Evolutionary conservation across 2,888 invertebrate species (phyloP), one percentile per base, ranked within the genome.

Genomic region (Xanthostigma xanthostigma): DNA sequence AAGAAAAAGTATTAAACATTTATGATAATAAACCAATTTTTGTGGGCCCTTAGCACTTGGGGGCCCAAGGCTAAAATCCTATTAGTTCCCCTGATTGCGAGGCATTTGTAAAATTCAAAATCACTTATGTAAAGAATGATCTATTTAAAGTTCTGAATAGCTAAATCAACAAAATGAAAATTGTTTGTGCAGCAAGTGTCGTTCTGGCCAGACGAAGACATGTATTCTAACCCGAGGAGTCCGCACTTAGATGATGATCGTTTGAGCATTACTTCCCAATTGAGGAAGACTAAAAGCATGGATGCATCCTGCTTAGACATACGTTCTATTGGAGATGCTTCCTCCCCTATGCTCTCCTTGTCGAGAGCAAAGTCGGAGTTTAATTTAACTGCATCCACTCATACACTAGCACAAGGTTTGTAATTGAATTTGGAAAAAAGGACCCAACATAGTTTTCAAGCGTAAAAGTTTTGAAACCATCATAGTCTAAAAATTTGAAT

Each of bases 331-430:
- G 76, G 73, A 41, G 78, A 79, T 49, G 72, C 76, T 48, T 76
- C 74, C 36, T 76, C 78, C 9, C 81, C 80, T 37, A 67, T 78
- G 43, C 76, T 79, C 57, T 78, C 79, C 6, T 63, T 84, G 35
- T 82, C 84, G 41, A 76, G 90, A 57, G 90, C 91, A 55, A 87
- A 89, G 67, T 91, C 91, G 12, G 91, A 91, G 65, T 87, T 84
- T 60, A 90, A 91, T 69, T 68, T 91, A 54, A 84, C 83, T 63
- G 78, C 82, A 41, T 83, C 82, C 51, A 76, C 80, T 46, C 78
- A 84, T 57, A 79, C 78, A 36, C 72, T 78, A 48, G 79, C 77
- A 60, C 78, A 79, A 65, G 81, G 83, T 83, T 64, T 59, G 53
- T 52, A 36, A 8, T 13, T 35, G 5, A 36, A 46, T 9, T 27